Conservation (phyloP, 2,797 vertebrate species). For the Falco cherrug region DNA sequence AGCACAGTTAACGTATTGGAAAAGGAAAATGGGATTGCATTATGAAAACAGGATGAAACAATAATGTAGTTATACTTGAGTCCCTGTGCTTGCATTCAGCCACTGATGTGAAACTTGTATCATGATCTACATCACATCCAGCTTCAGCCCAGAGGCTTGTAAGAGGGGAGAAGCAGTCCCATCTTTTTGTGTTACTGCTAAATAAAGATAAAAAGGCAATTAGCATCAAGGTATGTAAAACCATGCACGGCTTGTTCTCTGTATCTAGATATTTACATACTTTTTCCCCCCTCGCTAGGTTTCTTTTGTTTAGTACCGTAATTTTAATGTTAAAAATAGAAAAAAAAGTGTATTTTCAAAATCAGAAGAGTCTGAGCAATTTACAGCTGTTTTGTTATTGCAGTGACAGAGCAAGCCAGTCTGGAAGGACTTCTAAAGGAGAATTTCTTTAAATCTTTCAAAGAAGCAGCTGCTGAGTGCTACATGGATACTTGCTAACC, state of each 20-base stretch:
- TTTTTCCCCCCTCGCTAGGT: rapidly evolving
- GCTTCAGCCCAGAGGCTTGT: neutral
- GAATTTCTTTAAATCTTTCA: neutral
- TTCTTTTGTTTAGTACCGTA: neutral
- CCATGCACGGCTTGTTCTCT: neutral
- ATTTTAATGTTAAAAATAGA: neutral
- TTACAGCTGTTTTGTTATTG: neutral
- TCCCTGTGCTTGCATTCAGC: neutral
- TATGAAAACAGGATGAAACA: neutral
- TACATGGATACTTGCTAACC: neutral
- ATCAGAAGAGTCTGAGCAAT: neutral
- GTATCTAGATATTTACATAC: neutral
- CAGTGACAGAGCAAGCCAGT: neutral
- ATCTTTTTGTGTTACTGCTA: neutral
- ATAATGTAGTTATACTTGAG: neutral
- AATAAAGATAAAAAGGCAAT: neutral
- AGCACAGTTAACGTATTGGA: neutral
- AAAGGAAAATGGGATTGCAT: neutral
- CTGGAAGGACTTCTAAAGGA: neutral
- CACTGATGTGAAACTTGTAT: neutral
- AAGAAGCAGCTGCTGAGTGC: neutral
- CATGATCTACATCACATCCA: neutral
- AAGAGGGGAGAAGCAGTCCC: neutral
- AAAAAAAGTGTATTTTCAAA: neutral
- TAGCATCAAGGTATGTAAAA: neutral